These are phyloP conservation scores for Thereva nobilitata DNA, from an alignment of 2,888 invertebrate genomes.

Conservation along the genomic window DNA sequence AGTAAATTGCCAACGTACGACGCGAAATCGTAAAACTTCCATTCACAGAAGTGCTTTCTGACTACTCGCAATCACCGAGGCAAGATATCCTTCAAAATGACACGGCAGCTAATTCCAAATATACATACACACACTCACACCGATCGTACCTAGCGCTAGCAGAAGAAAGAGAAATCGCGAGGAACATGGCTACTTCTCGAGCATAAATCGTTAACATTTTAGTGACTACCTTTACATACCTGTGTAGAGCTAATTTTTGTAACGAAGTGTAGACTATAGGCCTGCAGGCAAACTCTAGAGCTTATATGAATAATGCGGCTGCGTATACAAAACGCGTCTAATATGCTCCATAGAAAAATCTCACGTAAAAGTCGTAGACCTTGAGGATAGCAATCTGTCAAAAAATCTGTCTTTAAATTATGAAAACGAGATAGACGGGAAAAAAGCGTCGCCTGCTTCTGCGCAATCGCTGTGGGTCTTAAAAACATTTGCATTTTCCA, in stretches of 20 bases:
- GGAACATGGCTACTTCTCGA: slow-evolving; percentile 13
- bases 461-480: slow-evolving; percentile 12
- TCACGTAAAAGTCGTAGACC: slow-evolving; percentile 42
- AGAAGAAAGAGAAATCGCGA: slow-evolving; percentile 31
- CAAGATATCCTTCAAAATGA: no score
- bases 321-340: slow-evolving; percentile 17
- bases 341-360: slow-evolving; percentile 20
- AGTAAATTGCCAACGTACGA: no score
- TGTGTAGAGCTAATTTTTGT: neutral
- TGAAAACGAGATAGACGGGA: slow-evolving; percentile 22
- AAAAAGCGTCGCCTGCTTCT: slow-evolving; percentile 2
- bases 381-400: slow-evolving; percentile 41
- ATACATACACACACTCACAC: no score
- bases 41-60: no score
- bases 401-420: slow-evolving; percentile 27
- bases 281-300: neutral
- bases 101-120: no score
- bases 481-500: neutral
- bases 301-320: slow-evolving; percentile 15
- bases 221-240: slow-evolving; percentile 6
- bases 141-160: no score
- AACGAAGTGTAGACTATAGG: slow-evolving; percentile 18
- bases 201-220: slow-evolving; percentile 13
- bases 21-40: no score
- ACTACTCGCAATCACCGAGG: no score